Percentiles rank a stretch among this genome's conserved stretches.
Evolutionary conservation across 1,140 invertebrate genomes (phyloP).

Genomic region (Liolophura sinensis): DNA sequence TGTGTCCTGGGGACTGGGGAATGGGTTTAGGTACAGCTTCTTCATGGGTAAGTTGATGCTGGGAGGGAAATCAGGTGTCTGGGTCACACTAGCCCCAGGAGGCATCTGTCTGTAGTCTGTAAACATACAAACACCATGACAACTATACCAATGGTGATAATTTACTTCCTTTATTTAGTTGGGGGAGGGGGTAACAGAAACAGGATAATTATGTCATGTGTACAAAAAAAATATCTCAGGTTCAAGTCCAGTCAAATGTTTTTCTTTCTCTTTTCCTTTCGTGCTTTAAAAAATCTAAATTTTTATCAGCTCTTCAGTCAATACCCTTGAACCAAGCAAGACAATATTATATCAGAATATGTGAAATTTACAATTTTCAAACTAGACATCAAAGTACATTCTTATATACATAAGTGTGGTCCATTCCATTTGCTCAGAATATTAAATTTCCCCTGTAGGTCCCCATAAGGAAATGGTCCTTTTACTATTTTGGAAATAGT

Average conservation of each 20-base stretch:
- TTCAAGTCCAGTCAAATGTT: neutral
- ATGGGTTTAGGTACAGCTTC: slow-evolving; percentile 51
- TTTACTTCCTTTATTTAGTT: neutral
- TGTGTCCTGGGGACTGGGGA: slow-evolving; percentile 40
- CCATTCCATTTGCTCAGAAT: no score
- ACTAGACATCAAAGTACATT: no score
- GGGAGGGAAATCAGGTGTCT: slow-evolving; percentile 40
- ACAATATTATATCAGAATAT: no score
- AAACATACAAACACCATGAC: slow-evolving; percentile 8
- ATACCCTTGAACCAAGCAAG: no score
- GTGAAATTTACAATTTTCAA: no score
- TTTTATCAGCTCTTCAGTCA: no score
- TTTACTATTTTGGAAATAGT: no score
- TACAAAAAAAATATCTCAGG: neutral
- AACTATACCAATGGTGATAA: neutral
- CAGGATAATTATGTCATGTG: neutral
- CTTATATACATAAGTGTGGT: no score
- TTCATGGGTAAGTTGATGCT: slow-evolving; percentile 57
- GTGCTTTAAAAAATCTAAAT: no score
- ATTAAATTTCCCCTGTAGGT: no score
- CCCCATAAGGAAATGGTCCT: no score
- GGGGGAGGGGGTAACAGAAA: neutral
- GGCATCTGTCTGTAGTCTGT: slow-evolving; percentile 42
- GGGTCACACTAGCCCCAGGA: slow-evolving; percentile 34
- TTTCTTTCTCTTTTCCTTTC: neutral